These are phyloP conservation scores for Callinectes sapidus DNA, from an alignment of 2,888 invertebrate genomes.

Conservation along the genomic window DNA sequence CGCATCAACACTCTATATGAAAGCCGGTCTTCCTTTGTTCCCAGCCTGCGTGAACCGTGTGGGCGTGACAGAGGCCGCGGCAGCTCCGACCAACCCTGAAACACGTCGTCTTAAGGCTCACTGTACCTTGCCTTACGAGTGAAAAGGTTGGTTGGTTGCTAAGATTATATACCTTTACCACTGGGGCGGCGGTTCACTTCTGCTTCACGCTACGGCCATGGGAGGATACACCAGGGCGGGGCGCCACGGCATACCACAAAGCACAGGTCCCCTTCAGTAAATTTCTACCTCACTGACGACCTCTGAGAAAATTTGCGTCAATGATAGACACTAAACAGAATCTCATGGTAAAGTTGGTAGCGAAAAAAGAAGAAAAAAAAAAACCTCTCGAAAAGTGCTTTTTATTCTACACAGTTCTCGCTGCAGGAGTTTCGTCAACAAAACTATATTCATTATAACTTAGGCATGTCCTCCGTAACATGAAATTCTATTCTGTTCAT, in stretches of 20 bases:
- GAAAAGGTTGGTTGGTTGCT: neutral
- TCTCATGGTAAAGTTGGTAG: neutral
- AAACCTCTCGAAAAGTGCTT: neutral
- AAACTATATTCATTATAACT: neutral
- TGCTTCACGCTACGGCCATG: neutral
- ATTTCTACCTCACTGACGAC: neutral
- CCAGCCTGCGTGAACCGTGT: neutral
- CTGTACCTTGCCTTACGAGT: neutral
- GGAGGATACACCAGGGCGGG: neutral
- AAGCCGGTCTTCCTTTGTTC: neutral
- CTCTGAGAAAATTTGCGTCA: neutral
- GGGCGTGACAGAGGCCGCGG: neutral
- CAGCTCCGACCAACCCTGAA: neutral
- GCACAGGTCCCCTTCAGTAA: neutral
- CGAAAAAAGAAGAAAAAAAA: neutral
- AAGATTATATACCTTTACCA: neutral
- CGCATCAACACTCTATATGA: constrained; percentile 14
- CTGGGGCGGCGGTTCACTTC: neutral
- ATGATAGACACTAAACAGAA: neutral
- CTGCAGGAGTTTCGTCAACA: constrained; percentile 11
- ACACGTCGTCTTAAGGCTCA: neutral
- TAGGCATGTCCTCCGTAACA: neutral
- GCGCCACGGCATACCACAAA: neutral
- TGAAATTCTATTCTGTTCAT: neutral
- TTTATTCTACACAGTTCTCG: neutral